Evolutionary conservation across 2,888 invertebrate species (phyloP), one percentile per base, ranked within the genome.

Genomic region (Diplazon laetatorius): DNA sequence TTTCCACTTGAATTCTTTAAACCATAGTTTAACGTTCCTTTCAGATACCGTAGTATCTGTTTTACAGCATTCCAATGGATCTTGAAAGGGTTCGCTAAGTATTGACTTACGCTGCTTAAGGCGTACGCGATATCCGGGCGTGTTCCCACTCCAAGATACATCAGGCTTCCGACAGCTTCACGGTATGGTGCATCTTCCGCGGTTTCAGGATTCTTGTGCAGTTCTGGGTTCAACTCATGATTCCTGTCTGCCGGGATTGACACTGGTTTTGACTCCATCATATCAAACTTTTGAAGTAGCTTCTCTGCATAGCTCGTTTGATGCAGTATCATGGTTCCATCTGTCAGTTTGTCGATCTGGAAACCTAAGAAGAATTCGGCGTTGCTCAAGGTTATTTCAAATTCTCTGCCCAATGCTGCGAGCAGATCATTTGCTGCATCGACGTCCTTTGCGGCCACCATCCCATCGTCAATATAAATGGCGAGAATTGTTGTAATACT

Each of bases 381-480:
- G 35, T 50, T 22, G 8, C 22, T 35, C 2, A 22, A 35, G 8
- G 62, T 78, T 42, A 76, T 55, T 30, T 76, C 62, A 20, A 76
- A 52, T 55, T 63, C 57, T 12, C 2, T 59, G 9, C 68, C 62
- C 52, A 81, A 35, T 25, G 44, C 35, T 4, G 44, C 25, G 2
- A 80, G 37, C 12, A 78, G 42, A 9, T 39, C 12, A 6, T 59
- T 25, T n/a, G 76, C 30, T 22, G 25, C 37, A 0, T 22, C 9
- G 25, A 57, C 22, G 48, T 60, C 55, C 18, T 37, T 66, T 12
- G 75, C 59, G 12, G 68, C 78, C 0, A 79, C 76, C 8, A 83
- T 25, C 16, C 81, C 80, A 46, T 82, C 80, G 16, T 82, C 82
- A 12, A 80, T 74, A 16, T 79, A 77, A 14, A 74, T n/a, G 1